Percentiles rank a stretch among this genome's conserved stretches.
These are phyloP conservation scores for Actinia tenebrosa DNA, from an alignment of 64 coral and sea anemone species.

Conservation along the genomic window DNA sequence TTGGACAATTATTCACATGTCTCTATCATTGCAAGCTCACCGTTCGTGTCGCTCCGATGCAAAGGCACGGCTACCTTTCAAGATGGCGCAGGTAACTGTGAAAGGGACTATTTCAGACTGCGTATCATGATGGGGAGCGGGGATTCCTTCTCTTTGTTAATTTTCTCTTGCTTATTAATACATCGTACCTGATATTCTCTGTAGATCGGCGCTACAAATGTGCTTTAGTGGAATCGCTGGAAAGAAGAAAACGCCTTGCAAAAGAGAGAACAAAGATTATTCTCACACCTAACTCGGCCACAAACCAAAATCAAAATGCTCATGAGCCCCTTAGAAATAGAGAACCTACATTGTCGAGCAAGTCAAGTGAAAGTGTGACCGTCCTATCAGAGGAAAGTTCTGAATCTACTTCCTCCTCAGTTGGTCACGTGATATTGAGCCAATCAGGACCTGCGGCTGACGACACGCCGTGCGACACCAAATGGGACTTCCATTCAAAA, in stretches of 20 bases:
- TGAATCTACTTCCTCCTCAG: neutral
- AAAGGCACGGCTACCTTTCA: too few relatives aligned
- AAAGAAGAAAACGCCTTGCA: neutral
- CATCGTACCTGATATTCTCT: neutral
- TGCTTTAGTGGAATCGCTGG: conserved; percentile 3
- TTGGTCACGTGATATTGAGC: neutral
- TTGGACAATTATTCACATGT: too few relatives aligned
- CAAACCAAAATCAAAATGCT: neutral
- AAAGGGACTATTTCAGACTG: too few relatives aligned
- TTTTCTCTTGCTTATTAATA: too few relatives aligned
- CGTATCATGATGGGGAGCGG: too few relatives aligned
- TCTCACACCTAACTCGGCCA: neutral
- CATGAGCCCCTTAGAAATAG: neutral
- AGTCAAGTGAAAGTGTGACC: neutral
- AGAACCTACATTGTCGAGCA: neutral
- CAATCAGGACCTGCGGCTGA: neutral
- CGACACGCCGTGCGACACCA: neutral
- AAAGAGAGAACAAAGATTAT: neutral
- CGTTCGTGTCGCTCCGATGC: too few relatives aligned
- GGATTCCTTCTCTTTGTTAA: too few relatives aligned
- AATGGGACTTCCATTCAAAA: neutral
- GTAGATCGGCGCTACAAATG: neutral
- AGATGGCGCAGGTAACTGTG: too few relatives aligned
- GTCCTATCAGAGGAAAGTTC: neutral
- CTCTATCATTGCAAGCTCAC: too few relatives aligned